A percentile compares a stretch with the other conserved stretches of the same genome.
Conservation (phyloP, 2,113 vertebrate species). For the Onychostoma macrolepis region DNA sequence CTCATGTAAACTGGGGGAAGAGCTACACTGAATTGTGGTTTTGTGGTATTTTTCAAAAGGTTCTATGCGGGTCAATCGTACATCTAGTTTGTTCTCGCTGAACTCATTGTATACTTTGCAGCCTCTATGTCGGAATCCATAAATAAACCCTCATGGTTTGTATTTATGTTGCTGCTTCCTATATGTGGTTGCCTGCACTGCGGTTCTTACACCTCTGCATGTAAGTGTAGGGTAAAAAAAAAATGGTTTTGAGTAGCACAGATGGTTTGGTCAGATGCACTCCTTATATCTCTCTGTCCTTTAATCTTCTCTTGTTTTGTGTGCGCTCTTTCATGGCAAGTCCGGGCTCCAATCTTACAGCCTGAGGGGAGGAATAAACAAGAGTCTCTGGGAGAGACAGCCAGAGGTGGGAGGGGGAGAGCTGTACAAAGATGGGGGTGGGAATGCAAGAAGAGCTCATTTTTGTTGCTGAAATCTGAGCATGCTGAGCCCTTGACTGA, state of each 20-base stretch:
- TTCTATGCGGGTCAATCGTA: neutral
- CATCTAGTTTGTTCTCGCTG: neutral
- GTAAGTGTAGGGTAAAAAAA: constrained; percentile 27
- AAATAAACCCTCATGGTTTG: neutral
- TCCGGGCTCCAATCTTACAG: constrained; percentile 55
- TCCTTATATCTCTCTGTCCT: constrained; percentile 53
- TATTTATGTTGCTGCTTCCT: constrained; percentile 8
- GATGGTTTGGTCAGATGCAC: constrained; percentile 59
- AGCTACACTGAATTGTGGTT: neutral
- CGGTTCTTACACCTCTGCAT: constrained; percentile 14
- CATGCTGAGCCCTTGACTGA: constrained; percentile 30
- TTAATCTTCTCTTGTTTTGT: constrained; percentile 62
- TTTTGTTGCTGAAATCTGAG: constrained; percentile 53
- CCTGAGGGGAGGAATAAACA: constrained; percentile 66
- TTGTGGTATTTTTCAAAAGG: neutral
- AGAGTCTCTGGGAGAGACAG: constrained; percentile 62
- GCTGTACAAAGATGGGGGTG: constrained; percentile 50
- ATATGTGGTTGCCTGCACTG: constrained; percentile 15
- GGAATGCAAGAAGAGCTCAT: constrained; percentile 48
- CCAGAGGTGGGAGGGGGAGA: constrained; percentile 42
- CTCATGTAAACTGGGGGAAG: neutral
- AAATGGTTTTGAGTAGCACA: constrained; percentile 49
- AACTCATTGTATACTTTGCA: constrained; percentile 3
- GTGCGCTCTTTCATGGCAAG: constrained; percentile 58
- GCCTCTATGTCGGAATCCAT: constrained; percentile 1